Base-by-base conservation (phyloP, 2,797 vertebrate genomes). In the Phrynocephalus vlangalii region DNA sequence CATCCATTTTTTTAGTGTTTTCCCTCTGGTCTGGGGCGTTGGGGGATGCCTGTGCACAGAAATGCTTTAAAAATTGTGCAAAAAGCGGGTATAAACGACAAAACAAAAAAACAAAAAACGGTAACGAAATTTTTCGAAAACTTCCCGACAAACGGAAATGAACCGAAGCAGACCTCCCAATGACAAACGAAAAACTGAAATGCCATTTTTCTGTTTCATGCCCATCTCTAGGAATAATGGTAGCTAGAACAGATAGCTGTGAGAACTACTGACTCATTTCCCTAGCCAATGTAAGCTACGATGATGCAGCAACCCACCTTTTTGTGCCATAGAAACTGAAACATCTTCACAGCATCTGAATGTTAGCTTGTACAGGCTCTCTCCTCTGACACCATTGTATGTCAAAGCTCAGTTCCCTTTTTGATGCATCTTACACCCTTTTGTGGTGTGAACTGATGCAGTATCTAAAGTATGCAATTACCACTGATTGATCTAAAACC, bases 401-500 rank as follows among this genome's bases (percentile, higher is more conserved):
- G 79, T 85, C 71, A 85, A 82, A 67, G 33, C 70, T 88, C 60
- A 82, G 66, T 80, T 80, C 66, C n/a, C 50, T 80, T 84, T 60
- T 76, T 63, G 67, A 26, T 8, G 8, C 20, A 76, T 84, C 71
- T 77, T 56, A 84, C 72, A 86, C 24, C 24, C 48, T 76, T 77
- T 75, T 18, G 18, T 48, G 66, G 82, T 63, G 63, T 81, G 63
- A 86, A 66, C 80, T 80, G 44, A 56, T 75, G 80, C 66, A 86
- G 84, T 86, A 86, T 88, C 87, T 81, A 76, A 80, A 79, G 78
- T 84, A 77, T 71, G 83, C 44, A 83, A 70, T 67, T 76, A 81
- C 71, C 67, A 66, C 77, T 84, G 82, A 86, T 83, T 91, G 77
- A 88, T 88, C 67, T 60, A 80, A 84, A 91, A 66, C 67, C 72